phyloP scores from a whole-genome alignment of 2,113 vertebrate species.

The Dendrocopos noguchii region DNA sequence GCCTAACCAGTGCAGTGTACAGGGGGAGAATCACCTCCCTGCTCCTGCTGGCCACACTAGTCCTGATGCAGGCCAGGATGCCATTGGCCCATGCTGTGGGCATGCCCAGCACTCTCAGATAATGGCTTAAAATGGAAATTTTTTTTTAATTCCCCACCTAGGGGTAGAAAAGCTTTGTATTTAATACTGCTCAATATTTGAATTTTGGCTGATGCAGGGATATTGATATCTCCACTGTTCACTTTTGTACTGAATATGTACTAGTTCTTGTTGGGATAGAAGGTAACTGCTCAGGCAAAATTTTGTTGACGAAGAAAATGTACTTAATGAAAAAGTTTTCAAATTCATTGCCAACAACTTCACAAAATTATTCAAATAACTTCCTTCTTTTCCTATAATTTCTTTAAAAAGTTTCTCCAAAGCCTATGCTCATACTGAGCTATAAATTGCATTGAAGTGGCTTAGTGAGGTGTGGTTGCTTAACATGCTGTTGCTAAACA shows the following conservation, averaged over 20 bases:
- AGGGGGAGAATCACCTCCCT: no score
- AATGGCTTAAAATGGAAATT: not conserved
- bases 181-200: not conserved
- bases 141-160: not conserved
- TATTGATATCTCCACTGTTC: not conserved
- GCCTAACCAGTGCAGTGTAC: no score
- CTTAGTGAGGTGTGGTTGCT: not conserved
- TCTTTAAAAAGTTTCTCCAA: not conserved
- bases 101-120: not conserved
- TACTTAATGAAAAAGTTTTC: not conserved
- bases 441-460: not conserved
- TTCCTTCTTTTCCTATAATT: not conserved
- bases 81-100: no score
- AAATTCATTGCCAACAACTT: not conserved
- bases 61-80: no score
- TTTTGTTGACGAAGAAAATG: not conserved
- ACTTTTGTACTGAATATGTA: not conserved
- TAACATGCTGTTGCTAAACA: not conserved
- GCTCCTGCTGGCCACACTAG: no score
- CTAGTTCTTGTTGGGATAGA: not conserved
- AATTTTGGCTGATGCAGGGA: not conserved
- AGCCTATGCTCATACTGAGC: not conserved
- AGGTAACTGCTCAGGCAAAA: not conserved
- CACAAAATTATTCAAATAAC: not conserved
- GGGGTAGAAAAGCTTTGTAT: not conserved